Conservation (phyloP, 2,113 vertebrate genomes). For the Scomber colias region DNA sequence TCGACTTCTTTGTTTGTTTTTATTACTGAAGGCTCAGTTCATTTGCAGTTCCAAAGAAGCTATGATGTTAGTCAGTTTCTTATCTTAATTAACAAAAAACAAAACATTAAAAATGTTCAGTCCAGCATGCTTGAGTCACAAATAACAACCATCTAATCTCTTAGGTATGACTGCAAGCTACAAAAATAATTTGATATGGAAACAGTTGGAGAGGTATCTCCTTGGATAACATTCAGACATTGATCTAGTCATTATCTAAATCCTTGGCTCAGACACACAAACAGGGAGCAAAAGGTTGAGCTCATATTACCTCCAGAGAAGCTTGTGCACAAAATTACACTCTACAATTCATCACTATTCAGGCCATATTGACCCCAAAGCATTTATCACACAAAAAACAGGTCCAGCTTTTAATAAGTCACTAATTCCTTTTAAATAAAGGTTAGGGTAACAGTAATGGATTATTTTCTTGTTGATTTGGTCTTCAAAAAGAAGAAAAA, state of each 20-base stretch:
- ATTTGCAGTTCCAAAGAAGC: not conserved
- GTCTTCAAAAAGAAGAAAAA: not conserved
- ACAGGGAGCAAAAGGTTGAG: not conserved
- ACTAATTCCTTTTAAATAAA: not conserved
- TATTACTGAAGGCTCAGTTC: not conserved
- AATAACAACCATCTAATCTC: not conserved
- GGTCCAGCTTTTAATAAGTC: not conserved
- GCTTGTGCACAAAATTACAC: not conserved
- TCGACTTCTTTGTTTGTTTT: no score
- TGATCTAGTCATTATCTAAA: conserved; percentile 36
- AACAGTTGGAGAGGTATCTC: conserved; percentile 9
- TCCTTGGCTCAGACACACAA: conserved; percentile 8
- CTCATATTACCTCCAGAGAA: not conserved
- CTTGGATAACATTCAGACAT: conserved; percentile 13
- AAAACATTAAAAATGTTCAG: not conserved
- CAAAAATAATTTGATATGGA: conserved; percentile 1
- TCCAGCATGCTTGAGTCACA: not conserved
- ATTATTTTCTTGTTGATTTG: not conserved
- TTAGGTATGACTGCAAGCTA: not conserved
- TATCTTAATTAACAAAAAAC: no score
- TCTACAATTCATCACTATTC: not conserved
- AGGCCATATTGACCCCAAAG: not conserved
- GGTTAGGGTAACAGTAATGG: no score
- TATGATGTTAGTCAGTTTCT: not conserved
- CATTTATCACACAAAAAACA: not conserved